Evolutionary conservation across 1,140 invertebrate species (phyloP).

Genomic region (Drosophila ogumai): DNA sequence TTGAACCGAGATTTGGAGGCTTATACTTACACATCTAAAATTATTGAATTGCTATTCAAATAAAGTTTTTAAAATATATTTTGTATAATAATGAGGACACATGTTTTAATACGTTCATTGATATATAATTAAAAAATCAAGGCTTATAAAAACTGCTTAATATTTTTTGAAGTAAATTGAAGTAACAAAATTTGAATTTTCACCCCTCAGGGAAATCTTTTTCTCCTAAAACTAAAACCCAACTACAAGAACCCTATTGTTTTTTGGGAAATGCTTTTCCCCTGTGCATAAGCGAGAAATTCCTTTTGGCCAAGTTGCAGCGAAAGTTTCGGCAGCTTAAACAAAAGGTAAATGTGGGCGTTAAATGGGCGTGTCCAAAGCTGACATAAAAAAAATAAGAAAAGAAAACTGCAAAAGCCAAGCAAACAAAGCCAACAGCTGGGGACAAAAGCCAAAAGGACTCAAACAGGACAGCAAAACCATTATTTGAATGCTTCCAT

Average conservation of each 20-base stretch:
- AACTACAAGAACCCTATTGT: background rate
- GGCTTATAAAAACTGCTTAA: no score
- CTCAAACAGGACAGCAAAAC: conserved; percentile 26
- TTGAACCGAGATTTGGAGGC: no score
- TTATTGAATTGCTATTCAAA: no score
- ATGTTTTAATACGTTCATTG: no score
- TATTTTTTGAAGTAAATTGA: background rate
- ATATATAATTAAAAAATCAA: no score
- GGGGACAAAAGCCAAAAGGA: conserved; percentile 25
- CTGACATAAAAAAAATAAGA: conserved; percentile 9
- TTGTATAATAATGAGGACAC: no score
- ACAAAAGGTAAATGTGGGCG: conserved; percentile 25
- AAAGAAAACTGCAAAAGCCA: conserved; percentile 13
- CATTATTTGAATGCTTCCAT: conserved; percentile 28
- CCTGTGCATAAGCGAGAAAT: background rate
- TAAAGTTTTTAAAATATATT: no score
- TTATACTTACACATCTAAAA: no score
- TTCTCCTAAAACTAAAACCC: background rate
- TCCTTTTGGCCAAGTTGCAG: conserved; percentile 30
- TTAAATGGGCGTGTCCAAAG: conserved; percentile 2
- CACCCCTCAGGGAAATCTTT: background rate
- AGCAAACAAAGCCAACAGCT: conserved; percentile 34
- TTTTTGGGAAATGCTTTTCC: background rate
- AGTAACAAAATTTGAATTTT: background rate
- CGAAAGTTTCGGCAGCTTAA: conserved; percentile 33